Percentiles rank a stretch among this genome's conserved stretches.
phyloP scores from a whole-genome alignment of 2,113 vertebrate genomes.

The Numenius arquata region DNA sequence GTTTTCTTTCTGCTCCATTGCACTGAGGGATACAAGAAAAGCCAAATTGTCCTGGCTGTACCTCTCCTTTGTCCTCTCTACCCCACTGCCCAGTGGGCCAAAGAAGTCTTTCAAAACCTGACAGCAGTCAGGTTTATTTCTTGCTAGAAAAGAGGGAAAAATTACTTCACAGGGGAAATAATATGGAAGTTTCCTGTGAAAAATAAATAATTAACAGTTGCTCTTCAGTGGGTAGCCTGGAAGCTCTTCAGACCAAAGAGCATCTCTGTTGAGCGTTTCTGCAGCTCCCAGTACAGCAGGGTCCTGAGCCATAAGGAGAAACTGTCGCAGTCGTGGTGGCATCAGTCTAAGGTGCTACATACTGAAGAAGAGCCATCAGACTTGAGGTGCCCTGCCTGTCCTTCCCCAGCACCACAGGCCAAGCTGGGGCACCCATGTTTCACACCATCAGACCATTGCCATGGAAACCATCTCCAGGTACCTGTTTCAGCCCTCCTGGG shows the following conservation, averaged over 20 bases:
- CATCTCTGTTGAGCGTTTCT: neutral
- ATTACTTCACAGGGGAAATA: neutral
- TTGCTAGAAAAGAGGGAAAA: neutral
- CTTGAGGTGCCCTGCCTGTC: neutral
- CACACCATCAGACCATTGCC: neutral
- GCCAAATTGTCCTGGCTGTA: neutral
- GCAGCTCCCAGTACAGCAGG: neutral
- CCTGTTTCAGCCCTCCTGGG: neutral
- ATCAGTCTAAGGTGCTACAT: neutral
- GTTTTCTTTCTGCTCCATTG: neutral
- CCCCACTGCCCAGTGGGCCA: neutral
- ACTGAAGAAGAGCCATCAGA: rapidly evolving
- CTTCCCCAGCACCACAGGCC: neutral
- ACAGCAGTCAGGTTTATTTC: neutral
- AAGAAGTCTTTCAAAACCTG: neutral
- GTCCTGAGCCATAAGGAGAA: neutral
- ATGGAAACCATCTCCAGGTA: neutral
- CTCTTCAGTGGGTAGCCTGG: neutral
- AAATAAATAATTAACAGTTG: neutral
- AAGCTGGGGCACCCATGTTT: neutral
- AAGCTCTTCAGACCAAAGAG: neutral
- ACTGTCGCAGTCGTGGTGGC: rapidly evolving
- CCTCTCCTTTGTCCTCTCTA: neutral
- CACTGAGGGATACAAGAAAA: neutral
- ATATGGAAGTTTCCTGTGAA: neutral